Percentiles rank a stretch among this genome's conserved stretches.
Conservation (phyloP, 1,140 invertebrate genomes). For the Heliothis subflexa region DNA sequence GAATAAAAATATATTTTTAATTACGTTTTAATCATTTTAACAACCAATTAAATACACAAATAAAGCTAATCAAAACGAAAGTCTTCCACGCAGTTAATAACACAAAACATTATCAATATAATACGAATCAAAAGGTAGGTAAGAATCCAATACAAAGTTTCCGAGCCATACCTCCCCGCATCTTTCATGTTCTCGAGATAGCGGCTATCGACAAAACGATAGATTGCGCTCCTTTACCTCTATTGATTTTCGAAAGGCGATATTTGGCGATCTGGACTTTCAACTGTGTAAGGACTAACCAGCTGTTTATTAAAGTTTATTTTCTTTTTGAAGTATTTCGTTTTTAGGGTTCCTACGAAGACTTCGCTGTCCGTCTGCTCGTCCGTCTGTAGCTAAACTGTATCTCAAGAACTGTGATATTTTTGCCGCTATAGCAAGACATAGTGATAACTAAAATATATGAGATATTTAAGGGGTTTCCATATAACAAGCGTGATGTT, state of each 20-base stretch:
- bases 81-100: neutral
- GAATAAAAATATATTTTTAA: too few species aligned
- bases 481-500: too few species aligned
- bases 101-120: conserved; percentile 26
- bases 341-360: too few species aligned
- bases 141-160: conserved; percentile 48
- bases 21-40: too few species aligned
- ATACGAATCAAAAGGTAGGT: conserved; percentile 40
- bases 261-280: conserved; percentile 39
- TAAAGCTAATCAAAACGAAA: too few species aligned
- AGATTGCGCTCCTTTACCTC: conserved; percentile 45
- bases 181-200: conserved; percentile 46
- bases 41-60: too few species aligned
- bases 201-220: conserved; percentile 48
- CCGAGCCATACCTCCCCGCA: conserved; percentile 19
- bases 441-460: too few species aligned
- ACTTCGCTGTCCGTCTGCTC: too few species aligned
- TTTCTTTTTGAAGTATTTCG: neutral
- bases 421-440: too few species aligned
- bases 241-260: conserved; percentile 49
- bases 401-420: too few species aligned
- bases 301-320: neutral
- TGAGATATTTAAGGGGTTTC: too few species aligned
- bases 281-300: conserved; percentile 25
- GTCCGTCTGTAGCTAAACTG: too few species aligned